Evolutionary conservation across 2,888 invertebrate species (phyloP).

Genomic region (Byasa hedistus): DNA sequence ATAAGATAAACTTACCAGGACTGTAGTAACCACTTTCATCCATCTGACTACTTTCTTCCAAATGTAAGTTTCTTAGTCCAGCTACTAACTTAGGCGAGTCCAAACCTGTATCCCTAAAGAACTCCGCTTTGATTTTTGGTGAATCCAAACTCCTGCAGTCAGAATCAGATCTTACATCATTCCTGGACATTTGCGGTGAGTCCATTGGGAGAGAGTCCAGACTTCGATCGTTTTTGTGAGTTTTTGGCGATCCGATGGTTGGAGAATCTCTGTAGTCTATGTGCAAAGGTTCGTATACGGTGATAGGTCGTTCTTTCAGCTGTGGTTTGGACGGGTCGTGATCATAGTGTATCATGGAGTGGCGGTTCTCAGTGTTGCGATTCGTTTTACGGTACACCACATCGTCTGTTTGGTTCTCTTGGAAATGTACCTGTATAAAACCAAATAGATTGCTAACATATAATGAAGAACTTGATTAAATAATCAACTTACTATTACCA

Average conservation of each 20-base stretch:
- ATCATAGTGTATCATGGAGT: constrained; percentile 77
- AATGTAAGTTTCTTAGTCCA: constrained; percentile 65
- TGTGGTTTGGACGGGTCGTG: constrained; percentile 66
- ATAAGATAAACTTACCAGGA: constrained; percentile 55
- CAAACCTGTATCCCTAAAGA: constrained; percentile 61
- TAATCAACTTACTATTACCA: too few relatives aligned
- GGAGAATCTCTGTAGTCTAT: constrained; percentile 72
- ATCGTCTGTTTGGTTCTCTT: constrained; percentile 61
- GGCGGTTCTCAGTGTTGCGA: constrained; percentile 68
- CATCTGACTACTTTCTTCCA: constrained; percentile 74
- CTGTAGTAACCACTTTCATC: constrained; percentile 76
- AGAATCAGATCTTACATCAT: constrained; percentile 65
- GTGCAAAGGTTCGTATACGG: constrained; percentile 72
- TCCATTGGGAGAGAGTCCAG: constrained; percentile 73
- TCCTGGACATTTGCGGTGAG: constrained; percentile 67
- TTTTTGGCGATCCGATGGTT: constrained; percentile 66
- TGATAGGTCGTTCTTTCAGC: constrained; percentile 67
- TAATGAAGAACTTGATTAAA: too few relatives aligned
- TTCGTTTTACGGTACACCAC: constrained; percentile 67
- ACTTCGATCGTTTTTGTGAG: constrained; percentile 65
- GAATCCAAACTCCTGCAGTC: constrained; percentile 70
- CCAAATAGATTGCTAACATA: background rate
- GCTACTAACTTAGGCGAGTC: constrained; percentile 70
- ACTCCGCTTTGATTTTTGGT: constrained; percentile 67
- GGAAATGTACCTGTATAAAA: constrained; percentile 64